Conservation (phyloP, 2,113 vertebrate genomes). For the Cathartes aura region DNA sequence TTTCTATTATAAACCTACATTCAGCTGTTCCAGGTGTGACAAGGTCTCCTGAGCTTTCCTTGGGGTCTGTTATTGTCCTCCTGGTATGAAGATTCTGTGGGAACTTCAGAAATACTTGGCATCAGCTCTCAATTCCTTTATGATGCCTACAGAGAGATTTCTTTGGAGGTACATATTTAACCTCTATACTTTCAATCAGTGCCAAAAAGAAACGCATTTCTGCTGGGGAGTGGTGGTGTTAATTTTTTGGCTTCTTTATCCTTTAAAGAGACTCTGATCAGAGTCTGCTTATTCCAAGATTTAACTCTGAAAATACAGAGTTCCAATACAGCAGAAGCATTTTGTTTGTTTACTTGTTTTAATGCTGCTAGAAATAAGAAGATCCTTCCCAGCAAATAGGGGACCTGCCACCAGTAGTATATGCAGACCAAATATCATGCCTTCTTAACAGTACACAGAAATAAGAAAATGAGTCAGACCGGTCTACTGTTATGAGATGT, state of each 20-base stretch:
- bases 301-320: not conserved
- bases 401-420: not conserved
- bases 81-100: not conserved
- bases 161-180: not conserved
- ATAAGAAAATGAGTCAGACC: not conserved
- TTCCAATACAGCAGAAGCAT: not conserved
- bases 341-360: not conserved
- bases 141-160: not conserved
- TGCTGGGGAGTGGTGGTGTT: not conserved
- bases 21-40: not conserved
- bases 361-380: not conserved
- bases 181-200: not conserved
- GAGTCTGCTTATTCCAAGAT: not conserved
- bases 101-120: constrained; percentile 8
- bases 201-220: not conserved
- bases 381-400: not conserved
- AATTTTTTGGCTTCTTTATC: not conserved
- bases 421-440: not conserved
- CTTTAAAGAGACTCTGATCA: not conserved
- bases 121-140: not conserved
- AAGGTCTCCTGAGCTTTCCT: not conserved
- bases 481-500: not conserved
- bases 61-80: not conserved
- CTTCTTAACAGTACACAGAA: not conserved
- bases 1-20: not conserved